Conservation (phyloP, 1,140 invertebrate species). For the Cephus cinctus region DNA sequence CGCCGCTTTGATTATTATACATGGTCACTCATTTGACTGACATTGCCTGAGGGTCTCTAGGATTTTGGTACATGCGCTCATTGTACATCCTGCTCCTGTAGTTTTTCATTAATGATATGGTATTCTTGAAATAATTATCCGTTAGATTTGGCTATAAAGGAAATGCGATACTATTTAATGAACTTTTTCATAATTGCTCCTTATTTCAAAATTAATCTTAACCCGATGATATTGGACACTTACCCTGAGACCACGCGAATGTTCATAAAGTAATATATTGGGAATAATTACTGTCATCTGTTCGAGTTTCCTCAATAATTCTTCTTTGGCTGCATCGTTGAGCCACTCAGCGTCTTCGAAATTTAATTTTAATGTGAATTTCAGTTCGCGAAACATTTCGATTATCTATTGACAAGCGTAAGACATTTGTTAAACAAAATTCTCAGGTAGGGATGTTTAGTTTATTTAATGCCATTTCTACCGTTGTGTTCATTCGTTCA, state of each 20-base stretch:
- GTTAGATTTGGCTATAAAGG: constrained; percentile 21
- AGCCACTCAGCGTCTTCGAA: constrained; percentile 18
- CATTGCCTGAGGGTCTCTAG: constrained; percentile 23
- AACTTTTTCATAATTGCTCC: not conserved
- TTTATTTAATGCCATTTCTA: constrained; percentile 12
- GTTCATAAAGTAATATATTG: constrained; percentile 16
- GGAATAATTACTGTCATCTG: constrained; percentile 26
- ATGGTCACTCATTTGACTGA: constrained; percentile 18
- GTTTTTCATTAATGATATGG: constrained; percentile 24
- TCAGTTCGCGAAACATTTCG: constrained; percentile 25
- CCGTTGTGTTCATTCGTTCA: constrained; percentile 21
- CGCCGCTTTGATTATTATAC: constrained; percentile 1
- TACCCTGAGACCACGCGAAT: too few species aligned
- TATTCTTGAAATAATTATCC: constrained; percentile 30
- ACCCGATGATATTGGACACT: not conserved
- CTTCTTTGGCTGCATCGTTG: constrained; percentile 5
- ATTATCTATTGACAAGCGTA: constrained; percentile 17
- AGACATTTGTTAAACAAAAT: not conserved
- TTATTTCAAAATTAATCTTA: constrained; percentile 6
- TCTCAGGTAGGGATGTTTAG: not conserved
- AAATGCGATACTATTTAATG: constrained; percentile 4
- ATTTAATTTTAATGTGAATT: constrained; percentile 23
- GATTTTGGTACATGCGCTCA: constrained; percentile 13
- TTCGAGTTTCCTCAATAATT: constrained; percentile 26
- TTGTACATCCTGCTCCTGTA: constrained; percentile 26